Base-by-base conservation (phyloP, 2,888 invertebrate genomes). In the Acheta domesticus region DNA sequence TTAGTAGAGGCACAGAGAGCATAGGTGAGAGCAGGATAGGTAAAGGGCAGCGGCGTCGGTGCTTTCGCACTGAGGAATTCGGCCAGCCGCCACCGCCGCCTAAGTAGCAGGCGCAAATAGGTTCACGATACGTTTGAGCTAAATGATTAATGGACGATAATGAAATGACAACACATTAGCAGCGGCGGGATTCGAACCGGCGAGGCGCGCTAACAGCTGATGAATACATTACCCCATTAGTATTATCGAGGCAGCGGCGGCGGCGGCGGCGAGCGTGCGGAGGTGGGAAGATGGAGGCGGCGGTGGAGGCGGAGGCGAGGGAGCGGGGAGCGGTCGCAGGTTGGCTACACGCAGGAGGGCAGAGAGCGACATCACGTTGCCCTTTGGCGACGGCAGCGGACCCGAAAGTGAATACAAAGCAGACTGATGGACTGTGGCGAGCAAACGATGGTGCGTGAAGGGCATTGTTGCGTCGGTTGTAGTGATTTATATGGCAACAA, bases 31-130 rank as follows among this genome's bases (percentile, higher is more conserved):
- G 36, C 5, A 8, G 36, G 36, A 8, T 0, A 36, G 5, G 36
- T 8, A 36, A 36, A 36, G 36, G 36, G 36, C 36, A 36, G 36
- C 36, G 8, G 36, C 11, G 62, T 14, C 16, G 5, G 14, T 12
- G 14, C 62, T 62, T 14, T 62, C 62, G 62, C 36, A 62, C 16
- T 62, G 62, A 2, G 62, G 62, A 62, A 62, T 62, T 62, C 62
- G 16, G n/a, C n/a, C 16, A 14, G 62, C 16, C 62, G 8, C n/a
- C 14, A 3, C 62, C 62, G 62, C n/a, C 14, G 14, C 62, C 62
- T 62, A 62, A 62, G 62, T n/a, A 62, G 62, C 62, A n/a, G n/a
- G 62, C n/a, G 62, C 62, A 62, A 62, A 62, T 62, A 62, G 62
- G 62, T 62, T 62, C 62, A n/a, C 62, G n/a, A 62, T n/a, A 62